Evolutionary conservation across 2,888 invertebrate genomes (phyloP).

Genomic region (Ashinkailepas kermadecensis): DNA sequence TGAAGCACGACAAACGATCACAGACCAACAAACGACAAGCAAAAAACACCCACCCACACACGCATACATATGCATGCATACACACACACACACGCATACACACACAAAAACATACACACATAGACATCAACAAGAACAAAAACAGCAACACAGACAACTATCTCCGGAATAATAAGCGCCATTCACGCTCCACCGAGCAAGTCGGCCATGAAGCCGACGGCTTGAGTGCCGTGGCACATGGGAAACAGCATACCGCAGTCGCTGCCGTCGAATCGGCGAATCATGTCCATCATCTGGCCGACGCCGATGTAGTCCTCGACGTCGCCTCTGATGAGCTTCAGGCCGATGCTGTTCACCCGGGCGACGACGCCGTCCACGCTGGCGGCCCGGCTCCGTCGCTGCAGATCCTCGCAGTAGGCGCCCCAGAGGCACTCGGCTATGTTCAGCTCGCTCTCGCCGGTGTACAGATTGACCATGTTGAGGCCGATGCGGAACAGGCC

Average conservation of each 20-base stretch:
- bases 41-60: too few species aligned
- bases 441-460: background rate
- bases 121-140: too few species aligned
- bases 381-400: background rate
- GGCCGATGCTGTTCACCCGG: constrained; percentile 12
- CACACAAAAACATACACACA: too few species aligned
- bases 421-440: background rate
- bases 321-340: constrained; percentile 1
- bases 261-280: background rate
- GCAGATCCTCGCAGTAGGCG: constrained; percentile 20
- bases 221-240: background rate
- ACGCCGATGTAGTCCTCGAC: constrained; percentile 10
- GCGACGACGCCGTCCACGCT: constrained; percentile 1
- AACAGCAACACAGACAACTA: too few species aligned
- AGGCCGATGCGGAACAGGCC: constrained; percentile 1
- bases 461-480: constrained; percentile 5
- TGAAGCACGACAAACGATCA: too few species aligned
- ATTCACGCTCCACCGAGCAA: background rate
- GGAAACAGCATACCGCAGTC: background rate
- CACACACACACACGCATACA: too few species aligned
- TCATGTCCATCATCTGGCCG: constrained; percentile 11
- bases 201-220: background rate
- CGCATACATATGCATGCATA: too few species aligned
- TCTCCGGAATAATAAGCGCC: too few species aligned
- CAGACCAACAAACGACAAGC: too few species aligned